Evolutionary conservation across 1,140 invertebrate species (phyloP), one percentile per base, ranked within the genome.

Genomic region (Sycophaga agraensis): DNA sequence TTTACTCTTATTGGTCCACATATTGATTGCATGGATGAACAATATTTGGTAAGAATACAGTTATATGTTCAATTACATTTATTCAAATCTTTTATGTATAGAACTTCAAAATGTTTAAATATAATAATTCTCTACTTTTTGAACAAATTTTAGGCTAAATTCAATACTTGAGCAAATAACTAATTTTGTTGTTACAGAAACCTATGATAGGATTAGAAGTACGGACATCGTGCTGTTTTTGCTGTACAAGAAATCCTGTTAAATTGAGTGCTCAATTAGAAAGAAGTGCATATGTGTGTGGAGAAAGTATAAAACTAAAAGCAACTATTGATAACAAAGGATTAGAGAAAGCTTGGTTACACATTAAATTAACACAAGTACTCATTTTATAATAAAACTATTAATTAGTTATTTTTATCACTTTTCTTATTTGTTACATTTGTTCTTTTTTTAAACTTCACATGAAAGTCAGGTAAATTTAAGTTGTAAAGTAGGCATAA

Each of bases 11-110:
- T 93, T 67, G 91, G 91, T 16, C 91, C 91, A 12, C 89, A 91
- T 69, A 91, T 91, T 68, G 91, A 93, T 75, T 93, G 91, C 72
- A 91, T 91, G 89, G 91, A 92, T 60, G 89, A 92, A 70, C 87
- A 91, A 74, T 92, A 91, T 75, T 80, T 92, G 82, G 90, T 92
- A 80, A 83, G 35, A 14, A 19, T 51, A 40, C 45, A 11, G 4
- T 22, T 14, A 35, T 19, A 7, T 26, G 16, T 49, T 28, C 0
- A 34, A 31, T 31, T 31, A 6, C 4, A 31, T 31, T 31, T 31
- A 31, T 31, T 31, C 11, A 31, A 11, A 31, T 31, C 28, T 31
- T 31, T 31, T 11, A 31, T 31, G 4, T 31, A 4, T 31, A 31
- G 28, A 6, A 6, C 28, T 31, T 6, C 4, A 6, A 6, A 11